Evolutionary conservation across 2,797 vertebrate genomes (phyloP), one percentile per base, ranked within the genome.

Genomic region (Sparus aurata): DNA sequence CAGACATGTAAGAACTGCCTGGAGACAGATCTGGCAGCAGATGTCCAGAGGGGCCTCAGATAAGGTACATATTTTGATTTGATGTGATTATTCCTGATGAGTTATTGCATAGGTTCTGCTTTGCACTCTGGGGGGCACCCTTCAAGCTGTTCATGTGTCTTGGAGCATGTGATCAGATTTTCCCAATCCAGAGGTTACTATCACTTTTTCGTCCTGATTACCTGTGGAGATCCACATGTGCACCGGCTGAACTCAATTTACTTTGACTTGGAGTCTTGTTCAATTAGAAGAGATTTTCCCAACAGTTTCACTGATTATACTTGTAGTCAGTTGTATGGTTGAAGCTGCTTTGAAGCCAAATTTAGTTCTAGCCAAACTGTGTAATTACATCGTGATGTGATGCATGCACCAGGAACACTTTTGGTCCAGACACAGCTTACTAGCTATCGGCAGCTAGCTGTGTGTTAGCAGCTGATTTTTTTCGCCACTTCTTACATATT

Each of bases 31-130:
- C 75, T 43, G 66, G 63, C 72, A 78, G 22, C 49, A 77, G 43
- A 23, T 78, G 49, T 79, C 69, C 57, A 58, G 78, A 57, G 55
- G 63, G 79, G 58, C 46, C 49, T 66, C 23, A 67, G 15, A 49
- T 27, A 25, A 78, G 46, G 61, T 77, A 43, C 43, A 74, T 18
- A 13, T 43, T 70, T 50, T 65, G 77, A 75, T 85, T 68, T 75
- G 79, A 85, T 69, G 23, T 59, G 68, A 85, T 88, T 72, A 59
- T 61, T 75, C n/a, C 71, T 83, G 82, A 82, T 82, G 12, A 49
- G 41, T 59, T 38, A 22, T 55, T 65, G 9, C 38, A 60, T 41
- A 64, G 55, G 64, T 69, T 43, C 25, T 47, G 52, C 25, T 65
- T 55, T 77, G 41, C 23, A 53, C 58, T 70, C 23, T 64, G 13